Evolutionary conservation across 2,797 vertebrate genomes (phyloP).

Genomic region (Sciurus vulgaris): DNA sequence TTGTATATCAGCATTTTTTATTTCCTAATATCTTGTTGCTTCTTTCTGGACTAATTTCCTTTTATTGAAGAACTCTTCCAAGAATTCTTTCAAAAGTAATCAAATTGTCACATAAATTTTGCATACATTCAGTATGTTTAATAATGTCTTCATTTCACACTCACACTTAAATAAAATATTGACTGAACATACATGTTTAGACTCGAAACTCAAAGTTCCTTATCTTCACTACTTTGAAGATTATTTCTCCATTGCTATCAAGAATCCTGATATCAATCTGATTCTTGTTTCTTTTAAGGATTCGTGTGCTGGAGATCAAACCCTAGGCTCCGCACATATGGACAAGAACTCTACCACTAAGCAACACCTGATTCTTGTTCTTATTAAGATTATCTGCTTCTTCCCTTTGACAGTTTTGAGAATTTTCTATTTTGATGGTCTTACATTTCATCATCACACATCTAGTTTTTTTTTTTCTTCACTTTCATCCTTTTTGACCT

Average conservation of each 20-base stretch:
- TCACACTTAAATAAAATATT: neutral
- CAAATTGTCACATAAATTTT: neutral
- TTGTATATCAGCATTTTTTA: neutral
- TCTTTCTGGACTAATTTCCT: neutral
- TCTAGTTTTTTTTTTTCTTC: neutral
- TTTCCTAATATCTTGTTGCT: neutral
- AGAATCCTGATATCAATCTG: neutral
- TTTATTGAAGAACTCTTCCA: neutral
- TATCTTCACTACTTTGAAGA: neutral
- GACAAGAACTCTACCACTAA: too few relatives aligned
- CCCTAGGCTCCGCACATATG: too few relatives aligned
- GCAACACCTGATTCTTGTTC: neutral
- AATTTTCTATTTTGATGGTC: neutral
- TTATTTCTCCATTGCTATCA: neutral
- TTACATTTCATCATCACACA: neutral
- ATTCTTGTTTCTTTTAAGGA: neutral
- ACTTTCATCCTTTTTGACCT: neutral
- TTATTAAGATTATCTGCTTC: neutral
- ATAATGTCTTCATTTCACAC: neutral
- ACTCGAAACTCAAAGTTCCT: neutral
- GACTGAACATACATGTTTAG: neutral
- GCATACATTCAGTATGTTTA: neutral
- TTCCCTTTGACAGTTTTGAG: neutral
- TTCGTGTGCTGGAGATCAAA: neutral
- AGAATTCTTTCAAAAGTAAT: slow-evolving; percentile 10